Conservation (phyloP, 2,113 vertebrate genomes). For the Limanda limanda region DNA sequence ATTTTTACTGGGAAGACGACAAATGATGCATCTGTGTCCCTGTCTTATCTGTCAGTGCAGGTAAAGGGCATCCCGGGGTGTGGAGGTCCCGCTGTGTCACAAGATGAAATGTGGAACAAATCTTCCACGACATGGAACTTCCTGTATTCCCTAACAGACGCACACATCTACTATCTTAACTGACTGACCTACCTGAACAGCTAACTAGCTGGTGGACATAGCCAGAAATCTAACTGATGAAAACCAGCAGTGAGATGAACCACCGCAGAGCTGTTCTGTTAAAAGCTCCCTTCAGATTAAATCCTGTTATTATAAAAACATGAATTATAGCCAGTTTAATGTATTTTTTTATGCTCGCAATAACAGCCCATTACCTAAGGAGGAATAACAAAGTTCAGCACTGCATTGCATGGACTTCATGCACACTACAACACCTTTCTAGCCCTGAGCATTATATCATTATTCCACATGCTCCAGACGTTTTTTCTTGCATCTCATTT, state of each 20-base stretch:
- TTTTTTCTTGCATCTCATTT: conserved; percentile 39
- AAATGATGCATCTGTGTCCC: conserved; percentile 16
- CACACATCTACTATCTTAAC: not conserved
- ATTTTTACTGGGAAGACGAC: conserved; percentile 36
- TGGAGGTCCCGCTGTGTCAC: not conserved
- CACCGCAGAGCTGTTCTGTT: too few species aligned
- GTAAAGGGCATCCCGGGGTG: not conserved
- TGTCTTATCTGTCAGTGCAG: conserved; percentile 34
- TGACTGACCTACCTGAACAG: too few species aligned
- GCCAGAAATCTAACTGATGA: too few species aligned
- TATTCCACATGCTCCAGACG: conserved; percentile 20
- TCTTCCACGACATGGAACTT: not conserved
- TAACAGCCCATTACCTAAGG: not conserved
- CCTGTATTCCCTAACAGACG: not conserved
- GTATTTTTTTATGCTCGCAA: not conserved
- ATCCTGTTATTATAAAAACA: not conserved
- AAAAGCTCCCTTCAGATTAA: too few species aligned
- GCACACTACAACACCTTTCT: not conserved
- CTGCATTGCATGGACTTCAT: too few species aligned
- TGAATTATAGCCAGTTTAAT: not conserved
- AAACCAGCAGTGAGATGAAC: not conserved
- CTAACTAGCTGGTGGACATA: not conserved
- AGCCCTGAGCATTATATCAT: conserved; percentile 2
- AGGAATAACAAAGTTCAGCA: not conserved
- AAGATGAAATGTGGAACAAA: conserved; percentile 6